A percentile compares a stretch with the other conserved stretches of the same genome.
phyloP scores from a whole-genome alignment of 1,140 invertebrate genomes.

The Drosophila funebris region DNA sequence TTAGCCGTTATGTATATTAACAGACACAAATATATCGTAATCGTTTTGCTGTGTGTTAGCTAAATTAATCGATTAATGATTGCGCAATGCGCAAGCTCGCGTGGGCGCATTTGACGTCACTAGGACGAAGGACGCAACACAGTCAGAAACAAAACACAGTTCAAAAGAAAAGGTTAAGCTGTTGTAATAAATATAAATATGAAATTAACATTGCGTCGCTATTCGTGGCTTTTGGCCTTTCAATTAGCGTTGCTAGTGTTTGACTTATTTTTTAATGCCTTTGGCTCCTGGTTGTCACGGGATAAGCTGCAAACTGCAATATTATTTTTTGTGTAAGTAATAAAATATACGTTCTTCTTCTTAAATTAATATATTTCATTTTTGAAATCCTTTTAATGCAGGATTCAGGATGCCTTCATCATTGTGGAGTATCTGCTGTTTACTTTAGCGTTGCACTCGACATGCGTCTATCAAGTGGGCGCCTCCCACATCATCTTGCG shows the following conservation, averaged over 20 bases:
- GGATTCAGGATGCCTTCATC: constrained; percentile 88
- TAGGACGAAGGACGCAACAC: constrained; percentile 58
- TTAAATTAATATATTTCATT: not conserved
- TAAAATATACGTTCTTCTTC: not conserved
- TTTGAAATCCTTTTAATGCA: constrained; percentile 56
- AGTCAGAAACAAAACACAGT: constrained; percentile 23
- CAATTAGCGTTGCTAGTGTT: constrained; percentile 63
- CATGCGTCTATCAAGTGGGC: constrained; percentile 90
- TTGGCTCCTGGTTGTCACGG: constrained; percentile 57
- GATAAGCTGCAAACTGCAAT: constrained; percentile 70
- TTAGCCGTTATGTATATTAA: too few relatives aligned
- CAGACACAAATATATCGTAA: not conserved
- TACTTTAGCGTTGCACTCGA: constrained; percentile 88
- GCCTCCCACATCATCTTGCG: constrained; percentile 87
- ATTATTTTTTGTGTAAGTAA: constrained; percentile 78
- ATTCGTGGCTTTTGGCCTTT: constrained; percentile 65
- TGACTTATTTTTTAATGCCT: constrained; percentile 77
- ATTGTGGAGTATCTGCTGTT: constrained; percentile 87
- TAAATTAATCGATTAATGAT: constrained; percentile 35
- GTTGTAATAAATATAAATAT: constrained; percentile 37
- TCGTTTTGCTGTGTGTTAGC: not conserved
- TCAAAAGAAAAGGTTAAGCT: constrained; percentile 2
- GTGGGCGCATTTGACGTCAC: constrained; percentile 65
- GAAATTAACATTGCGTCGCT: constrained; percentile 76
- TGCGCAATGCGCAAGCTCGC: constrained; percentile 62